These are phyloP conservation scores for Pachyrhynchus sulphureomaculatus DNA, from an alignment of 1,140 invertebrate species.

Conservation along the genomic window DNA sequence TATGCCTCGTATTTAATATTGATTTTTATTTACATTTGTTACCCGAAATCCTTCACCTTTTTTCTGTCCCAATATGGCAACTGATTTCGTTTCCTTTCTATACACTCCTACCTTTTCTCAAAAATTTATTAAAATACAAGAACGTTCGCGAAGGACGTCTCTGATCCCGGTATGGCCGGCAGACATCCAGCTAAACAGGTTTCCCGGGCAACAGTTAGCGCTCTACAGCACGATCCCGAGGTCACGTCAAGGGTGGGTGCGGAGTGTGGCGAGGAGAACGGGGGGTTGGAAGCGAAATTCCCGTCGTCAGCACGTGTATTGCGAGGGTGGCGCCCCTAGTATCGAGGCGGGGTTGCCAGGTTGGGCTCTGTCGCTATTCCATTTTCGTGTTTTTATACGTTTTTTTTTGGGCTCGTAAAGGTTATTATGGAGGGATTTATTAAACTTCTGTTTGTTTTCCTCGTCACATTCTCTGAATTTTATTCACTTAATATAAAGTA, in stretches of 20 bases:
- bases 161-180: conserved; percentile 6
- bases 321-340: conserved; percentile 12
- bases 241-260: conserved; percentile 13
- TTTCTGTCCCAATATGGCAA: too few species aligned
- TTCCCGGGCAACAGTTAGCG: conserved; percentile 34
- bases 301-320: conserved; percentile 30
- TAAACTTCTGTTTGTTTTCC: too few species aligned
- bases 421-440: neutral
- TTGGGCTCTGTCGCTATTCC: conserved; percentile 2
- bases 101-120: too few species aligned
- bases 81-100: too few species aligned
- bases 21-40: too few species aligned
- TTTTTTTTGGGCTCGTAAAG: neutral
- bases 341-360: conserved; percentile 1
- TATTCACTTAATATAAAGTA: too few species aligned
- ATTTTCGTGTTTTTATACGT: neutral
- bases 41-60: too few species aligned
- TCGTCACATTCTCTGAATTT: too few species aligned
- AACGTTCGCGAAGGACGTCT: conserved; percentile 20
- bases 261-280: neutral
- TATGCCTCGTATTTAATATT: too few species aligned
- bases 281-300: conserved; percentile 14
- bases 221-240: conserved; percentile 19
- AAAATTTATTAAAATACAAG: too few species aligned
- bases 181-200: conserved; percentile 26